Evolutionary conservation across 2,113 vertebrate species (phyloP).

Genomic region (Azemiops feae): DNA sequence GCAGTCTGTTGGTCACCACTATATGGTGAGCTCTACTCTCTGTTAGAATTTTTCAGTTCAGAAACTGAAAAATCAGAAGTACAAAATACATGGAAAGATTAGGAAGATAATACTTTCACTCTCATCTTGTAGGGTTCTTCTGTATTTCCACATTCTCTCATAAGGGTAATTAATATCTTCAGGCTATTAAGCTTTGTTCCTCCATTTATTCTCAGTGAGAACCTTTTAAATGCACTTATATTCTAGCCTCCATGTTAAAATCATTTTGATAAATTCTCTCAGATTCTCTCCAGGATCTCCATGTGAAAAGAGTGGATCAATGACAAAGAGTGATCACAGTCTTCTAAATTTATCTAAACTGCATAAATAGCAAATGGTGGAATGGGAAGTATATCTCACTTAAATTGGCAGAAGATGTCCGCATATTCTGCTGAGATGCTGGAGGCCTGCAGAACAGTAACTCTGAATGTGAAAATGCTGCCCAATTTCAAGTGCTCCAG

Average conservation of each 20-base stretch:
- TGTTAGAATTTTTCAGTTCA: background rate
- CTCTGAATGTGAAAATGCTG: slow-evolving; percentile 91
- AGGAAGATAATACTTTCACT: background rate
- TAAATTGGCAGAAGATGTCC: slow-evolving; percentile 99
- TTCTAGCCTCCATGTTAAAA: background rate
- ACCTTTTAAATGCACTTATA: background rate
- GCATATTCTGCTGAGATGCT: slow-evolving; percentile 96
- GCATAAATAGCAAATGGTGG: background rate
- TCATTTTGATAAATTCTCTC: background rate
- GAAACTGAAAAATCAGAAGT: background rate
- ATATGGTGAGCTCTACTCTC: background rate
- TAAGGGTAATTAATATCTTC: background rate
- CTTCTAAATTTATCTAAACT: background rate
- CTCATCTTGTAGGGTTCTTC: background rate
- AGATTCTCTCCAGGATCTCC: background rate
- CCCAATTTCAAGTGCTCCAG: slow-evolving; percentile 89
- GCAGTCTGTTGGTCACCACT: background rate
- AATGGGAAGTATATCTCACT: slow-evolving; percentile 71
- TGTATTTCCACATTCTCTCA: background rate
- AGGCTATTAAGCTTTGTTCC: background rate
- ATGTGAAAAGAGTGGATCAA: background rate
- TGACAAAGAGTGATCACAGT: background rate
- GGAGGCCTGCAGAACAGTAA: slow-evolving; percentile 94
- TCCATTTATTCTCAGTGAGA: background rate
- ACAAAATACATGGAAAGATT: background rate